A percentile compares a stretch with the other conserved stretches of the same genome.
Conservation (phyloP, 1,140 invertebrate genomes). For the Diploscapter pachys region DNA sequence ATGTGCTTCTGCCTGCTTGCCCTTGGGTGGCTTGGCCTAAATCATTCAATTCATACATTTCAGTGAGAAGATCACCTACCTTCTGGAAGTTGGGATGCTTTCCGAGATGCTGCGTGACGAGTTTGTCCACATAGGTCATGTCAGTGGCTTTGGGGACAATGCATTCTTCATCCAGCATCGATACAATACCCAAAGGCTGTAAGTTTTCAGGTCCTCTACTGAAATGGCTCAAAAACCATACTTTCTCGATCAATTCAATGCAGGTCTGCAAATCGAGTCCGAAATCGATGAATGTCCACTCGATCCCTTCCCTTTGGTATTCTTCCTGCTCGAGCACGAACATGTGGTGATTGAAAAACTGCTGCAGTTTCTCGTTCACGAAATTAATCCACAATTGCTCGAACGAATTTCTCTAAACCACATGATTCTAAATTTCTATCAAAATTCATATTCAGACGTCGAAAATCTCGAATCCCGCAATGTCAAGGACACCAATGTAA, state of each 20-base stretch:
- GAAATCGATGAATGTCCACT: slow-evolving; percentile 98
- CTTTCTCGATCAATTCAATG: slow-evolving; percentile 99
- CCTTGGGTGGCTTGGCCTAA: slow-evolving; percentile 83
- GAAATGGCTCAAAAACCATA: slow-evolving; percentile 61
- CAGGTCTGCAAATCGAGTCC: slow-evolving; percentile 94
- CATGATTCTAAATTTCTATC: background rate
- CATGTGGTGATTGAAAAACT: slow-evolving; percentile 99
- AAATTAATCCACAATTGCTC: slow-evolving; percentile 99
- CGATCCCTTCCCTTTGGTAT: slow-evolving; percentile 92
- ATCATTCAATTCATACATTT: background rate
- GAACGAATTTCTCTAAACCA: slow-evolving; percentile 78
- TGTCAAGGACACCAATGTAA: slow-evolving; percentile 89
- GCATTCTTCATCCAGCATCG: slow-evolving; percentile 99
- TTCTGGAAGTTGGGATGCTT: slow-evolving; percentile 91
- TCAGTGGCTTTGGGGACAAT: slow-evolving; percentile 99
- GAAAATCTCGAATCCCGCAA: slow-evolving; percentile 99
- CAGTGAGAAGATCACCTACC: background rate
- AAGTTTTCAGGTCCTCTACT: slow-evolving; percentile 19
- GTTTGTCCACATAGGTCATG: slow-evolving; percentile 92
- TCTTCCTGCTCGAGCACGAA: slow-evolving; percentile 99
- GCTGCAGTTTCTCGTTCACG: slow-evolving; percentile 98
- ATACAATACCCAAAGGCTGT: slow-evolving; percentile 97
- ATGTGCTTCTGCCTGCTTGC: slow-evolving; percentile 86
- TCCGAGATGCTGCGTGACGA: slow-evolving; percentile 96
- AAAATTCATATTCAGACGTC: slow-evolving; percentile 65